A percentile compares a stretch with the other conserved stretches of the same genome.
Conservation (phyloP, 2,888 invertebrate genomes). For the Cataglyphis livida region DNA sequence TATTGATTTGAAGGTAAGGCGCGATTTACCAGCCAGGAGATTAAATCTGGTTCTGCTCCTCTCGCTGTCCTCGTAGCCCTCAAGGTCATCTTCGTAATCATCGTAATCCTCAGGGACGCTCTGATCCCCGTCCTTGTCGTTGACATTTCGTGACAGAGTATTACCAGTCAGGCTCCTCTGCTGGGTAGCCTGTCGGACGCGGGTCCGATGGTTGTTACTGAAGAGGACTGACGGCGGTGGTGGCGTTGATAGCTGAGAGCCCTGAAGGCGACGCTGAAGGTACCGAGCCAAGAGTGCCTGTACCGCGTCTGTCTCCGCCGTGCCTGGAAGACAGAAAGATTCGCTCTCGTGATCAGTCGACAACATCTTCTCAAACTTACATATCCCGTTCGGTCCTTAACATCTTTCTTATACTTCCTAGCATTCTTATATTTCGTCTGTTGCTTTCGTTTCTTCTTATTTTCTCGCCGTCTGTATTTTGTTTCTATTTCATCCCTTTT, state of each 20-base stretch:
- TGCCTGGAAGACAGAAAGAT: slow-evolving; percentile 79
- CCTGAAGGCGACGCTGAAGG: slow-evolving; percentile 80
- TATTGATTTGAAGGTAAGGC: slow-evolving; percentile 54
- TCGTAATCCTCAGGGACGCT: slow-evolving; percentile 76
- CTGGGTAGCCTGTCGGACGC: slow-evolving; percentile 71
- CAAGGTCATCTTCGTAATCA: slow-evolving; percentile 81
- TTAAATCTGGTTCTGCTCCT: slow-evolving; percentile 80
- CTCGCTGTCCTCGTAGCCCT: slow-evolving; percentile 80
- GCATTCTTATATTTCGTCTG: slow-evolving; percentile 16
- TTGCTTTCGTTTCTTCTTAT: slow-evolving; percentile 20
- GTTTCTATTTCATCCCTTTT: slow-evolving; percentile 5
- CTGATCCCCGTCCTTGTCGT: slow-evolving; percentile 70
- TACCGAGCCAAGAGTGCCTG: slow-evolving; percentile 80
- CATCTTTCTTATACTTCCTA: slow-evolving; percentile 14
- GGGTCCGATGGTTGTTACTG: slow-evolving; percentile 74
- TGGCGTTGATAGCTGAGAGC: slow-evolving; percentile 78
- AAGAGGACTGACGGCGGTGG: slow-evolving; percentile 81
- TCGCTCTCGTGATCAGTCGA: slow-evolving; percentile 74
- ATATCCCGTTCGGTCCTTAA: slow-evolving; percentile 41
- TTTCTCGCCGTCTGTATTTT: slow-evolving; percentile 9
- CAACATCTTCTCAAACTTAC: slow-evolving; percentile 68
- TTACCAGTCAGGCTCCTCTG: slow-evolving; percentile 58
- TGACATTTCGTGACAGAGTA: slow-evolving; percentile 62
- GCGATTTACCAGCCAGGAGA: slow-evolving; percentile 75
- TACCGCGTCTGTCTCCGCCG: slow-evolving; percentile 79